Evolutionary conservation across 2,797 vertebrate species (phyloP), one percentile per base, ranked within the genome.

Genomic region (Pygocentrus nattereri): DNA sequence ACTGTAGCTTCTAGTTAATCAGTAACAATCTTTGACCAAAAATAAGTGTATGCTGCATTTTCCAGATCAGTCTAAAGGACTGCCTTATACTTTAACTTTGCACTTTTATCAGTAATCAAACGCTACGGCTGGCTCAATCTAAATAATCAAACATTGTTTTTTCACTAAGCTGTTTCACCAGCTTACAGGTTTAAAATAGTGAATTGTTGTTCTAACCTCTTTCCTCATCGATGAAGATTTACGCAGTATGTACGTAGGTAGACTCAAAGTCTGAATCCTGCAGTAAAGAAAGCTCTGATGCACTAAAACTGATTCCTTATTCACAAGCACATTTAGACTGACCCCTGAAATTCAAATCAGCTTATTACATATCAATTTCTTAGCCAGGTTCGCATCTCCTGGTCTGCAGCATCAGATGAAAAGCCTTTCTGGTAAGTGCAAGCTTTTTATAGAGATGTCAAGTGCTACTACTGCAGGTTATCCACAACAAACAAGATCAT

Each of bases 311-410:
- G 25, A 71, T 8, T 52, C 25, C 27, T 52, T 21, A 50, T 52
- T 71, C 25, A 50, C 25, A 52, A 15, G 10, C 47, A 49, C 16
- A 71, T 71, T 50, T 71, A 30, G 25, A 16, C 23, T 19, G 47
- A 70, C 49, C 50, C 27, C 69, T 31, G 30, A 72, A 72, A 27
- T 72, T 72, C 50, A 52, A 72, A 72, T 72, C 49, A 72, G 69
- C 69, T 41, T 67, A 67, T 67, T 67, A 72, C 72, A 72, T 72
- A 72, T 31, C 69, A 31, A 34, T 72, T 72, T 41, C 34, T 49
- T 31, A n/a, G 69, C 47, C 49, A 72, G 25, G 49, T 31, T 72
- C 3, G n/a, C 49, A 72, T 72, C 72, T 54, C 18, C 69, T 72
- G 38, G 16, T 62, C 30, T 69, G 27, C 38, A 47, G 78, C 78